phyloP scores from a whole-genome alignment of 2,888 invertebrate species.

The Pterostichus niger region DNA sequence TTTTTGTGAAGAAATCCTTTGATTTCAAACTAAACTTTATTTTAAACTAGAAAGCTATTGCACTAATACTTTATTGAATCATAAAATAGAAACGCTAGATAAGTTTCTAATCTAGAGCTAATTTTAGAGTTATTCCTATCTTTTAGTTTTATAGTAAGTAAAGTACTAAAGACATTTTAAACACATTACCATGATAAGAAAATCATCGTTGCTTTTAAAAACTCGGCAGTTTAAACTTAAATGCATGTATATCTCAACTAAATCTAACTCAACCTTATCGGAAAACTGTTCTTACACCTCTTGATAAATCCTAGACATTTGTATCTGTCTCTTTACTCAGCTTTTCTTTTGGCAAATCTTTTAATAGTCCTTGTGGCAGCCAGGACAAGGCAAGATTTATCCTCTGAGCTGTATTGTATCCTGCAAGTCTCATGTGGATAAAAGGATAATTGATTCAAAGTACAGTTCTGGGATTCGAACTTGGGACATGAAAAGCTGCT shows the following conservation, averaged over 20 bases:
- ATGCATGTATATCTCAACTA: slow-evolving; percentile 19
- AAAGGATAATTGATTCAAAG: slow-evolving; percentile 46
- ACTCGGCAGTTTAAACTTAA: slow-evolving; percentile 2
- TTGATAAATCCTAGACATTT: slow-evolving; percentile 22
- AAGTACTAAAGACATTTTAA: background rate
- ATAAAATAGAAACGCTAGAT: too few species aligned
- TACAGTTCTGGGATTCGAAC: slow-evolving; percentile 15
- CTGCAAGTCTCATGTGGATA: slow-evolving; percentile 12
- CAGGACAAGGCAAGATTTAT: slow-evolving; percentile 48
- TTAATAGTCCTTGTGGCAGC: slow-evolving; percentile 28
- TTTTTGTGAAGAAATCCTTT: too few species aligned
- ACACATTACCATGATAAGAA: background rate
- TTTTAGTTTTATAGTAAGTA: too few species aligned
- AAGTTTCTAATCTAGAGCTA: too few species aligned
- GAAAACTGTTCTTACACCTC: background rate
- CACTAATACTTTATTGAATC: too few species aligned
- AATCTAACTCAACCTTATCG: slow-evolving; percentile 5
- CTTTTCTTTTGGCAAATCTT: slow-evolving; percentile 34
- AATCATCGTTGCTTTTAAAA: background rate
- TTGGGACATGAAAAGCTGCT: slow-evolving; percentile 7
- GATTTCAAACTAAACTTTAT: too few species aligned
- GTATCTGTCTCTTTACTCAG: slow-evolving; percentile 8
- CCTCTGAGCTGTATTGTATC: slow-evolving; percentile 13
- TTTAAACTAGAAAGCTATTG: too few species aligned
- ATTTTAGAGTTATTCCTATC: too few species aligned